Evolutionary conservation across 2,888 invertebrate genomes (phyloP).

Genomic region (Hypercompe scribonia): DNA sequence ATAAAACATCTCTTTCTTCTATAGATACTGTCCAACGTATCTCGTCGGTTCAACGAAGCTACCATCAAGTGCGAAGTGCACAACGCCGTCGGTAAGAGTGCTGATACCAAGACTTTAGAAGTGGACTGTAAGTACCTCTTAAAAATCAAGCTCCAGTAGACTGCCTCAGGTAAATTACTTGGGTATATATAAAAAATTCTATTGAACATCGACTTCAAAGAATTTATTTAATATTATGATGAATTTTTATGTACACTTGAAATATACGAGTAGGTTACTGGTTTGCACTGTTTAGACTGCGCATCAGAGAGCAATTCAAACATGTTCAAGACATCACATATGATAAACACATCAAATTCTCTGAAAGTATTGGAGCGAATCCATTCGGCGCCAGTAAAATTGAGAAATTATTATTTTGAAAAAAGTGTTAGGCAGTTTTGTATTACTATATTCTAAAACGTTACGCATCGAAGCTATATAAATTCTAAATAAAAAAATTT

Average conservation of each 20-base stretch:
- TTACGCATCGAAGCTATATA: no score
- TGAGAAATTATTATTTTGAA: no score
- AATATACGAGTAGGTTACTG: background rate
- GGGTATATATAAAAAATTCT: background rate
- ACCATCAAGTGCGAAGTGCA: conserved; percentile 97
- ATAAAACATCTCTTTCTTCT: conserved; percentile 37
- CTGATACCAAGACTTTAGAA: conserved; percentile 94
- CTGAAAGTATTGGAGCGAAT: no score
- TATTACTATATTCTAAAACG: no score
- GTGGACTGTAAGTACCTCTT: conserved; percentile 93
- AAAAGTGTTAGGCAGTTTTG: no score
- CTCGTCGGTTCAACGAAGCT: conserved; percentile 93
- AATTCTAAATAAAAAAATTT: no score
- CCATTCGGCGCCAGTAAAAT: no score
- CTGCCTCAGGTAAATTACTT: background rate
- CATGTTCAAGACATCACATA: no score
- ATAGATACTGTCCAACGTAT: conserved; percentile 91
- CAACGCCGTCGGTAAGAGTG: conserved; percentile 96
- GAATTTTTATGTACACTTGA: background rate
- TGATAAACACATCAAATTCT: no score
- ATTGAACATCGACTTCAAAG: background rate
- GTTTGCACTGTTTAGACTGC: no score
- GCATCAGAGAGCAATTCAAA: no score
- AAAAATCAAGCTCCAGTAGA: conserved; percentile 14
- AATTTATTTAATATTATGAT: background rate